These are phyloP conservation scores for Listrodromus nycthemerus DNA, from an alignment of 2,888 invertebrate species.

Conservation along the genomic window DNA sequence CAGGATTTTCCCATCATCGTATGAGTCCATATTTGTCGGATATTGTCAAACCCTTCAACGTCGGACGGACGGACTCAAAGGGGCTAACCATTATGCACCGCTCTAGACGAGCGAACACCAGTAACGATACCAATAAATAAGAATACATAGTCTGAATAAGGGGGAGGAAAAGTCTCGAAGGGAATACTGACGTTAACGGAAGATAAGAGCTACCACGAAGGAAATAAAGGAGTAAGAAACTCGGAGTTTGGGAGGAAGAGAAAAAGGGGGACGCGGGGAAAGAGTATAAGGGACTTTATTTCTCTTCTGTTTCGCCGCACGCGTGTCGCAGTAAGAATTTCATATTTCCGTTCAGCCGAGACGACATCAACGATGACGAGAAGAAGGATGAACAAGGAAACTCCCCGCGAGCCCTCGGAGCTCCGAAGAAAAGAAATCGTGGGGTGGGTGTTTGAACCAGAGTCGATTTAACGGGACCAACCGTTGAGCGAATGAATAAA, in stretches of 20 bases:
- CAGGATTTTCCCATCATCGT: too few relatives aligned
- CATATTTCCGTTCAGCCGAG: conserved; percentile 76
- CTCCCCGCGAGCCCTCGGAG: conserved; percentile 2
- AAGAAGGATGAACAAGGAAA: not conserved
- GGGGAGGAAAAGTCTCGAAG: conserved; percentile 24
- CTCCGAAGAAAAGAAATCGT: conserved; percentile 10
- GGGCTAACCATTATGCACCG: not conserved
- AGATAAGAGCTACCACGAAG: conserved; percentile 55
- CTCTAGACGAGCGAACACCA: not conserved
- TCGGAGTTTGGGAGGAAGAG: conserved; percentile 21
- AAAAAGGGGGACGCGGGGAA: not conserved
- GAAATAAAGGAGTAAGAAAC: conserved; percentile 59
- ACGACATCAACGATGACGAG: conserved; percentile 67
- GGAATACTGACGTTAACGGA: conserved; percentile 4
- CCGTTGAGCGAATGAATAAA: conserved; percentile 19
- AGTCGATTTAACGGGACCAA: conserved; percentile 25
- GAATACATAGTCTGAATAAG: conserved; percentile 25
- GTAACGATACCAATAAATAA: conserved; percentile 31
- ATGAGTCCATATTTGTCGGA: too few relatives aligned
- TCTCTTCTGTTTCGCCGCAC: conserved; percentile 49
- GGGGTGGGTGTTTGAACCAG: not conserved
- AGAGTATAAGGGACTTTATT: conserved; percentile 57
- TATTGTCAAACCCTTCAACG: not conserved
- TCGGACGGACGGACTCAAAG: not conserved
- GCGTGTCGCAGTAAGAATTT: conserved; percentile 71